Conservation (phyloP, 2,113 vertebrate species). For the Antidorcas marsupialis region DNA sequence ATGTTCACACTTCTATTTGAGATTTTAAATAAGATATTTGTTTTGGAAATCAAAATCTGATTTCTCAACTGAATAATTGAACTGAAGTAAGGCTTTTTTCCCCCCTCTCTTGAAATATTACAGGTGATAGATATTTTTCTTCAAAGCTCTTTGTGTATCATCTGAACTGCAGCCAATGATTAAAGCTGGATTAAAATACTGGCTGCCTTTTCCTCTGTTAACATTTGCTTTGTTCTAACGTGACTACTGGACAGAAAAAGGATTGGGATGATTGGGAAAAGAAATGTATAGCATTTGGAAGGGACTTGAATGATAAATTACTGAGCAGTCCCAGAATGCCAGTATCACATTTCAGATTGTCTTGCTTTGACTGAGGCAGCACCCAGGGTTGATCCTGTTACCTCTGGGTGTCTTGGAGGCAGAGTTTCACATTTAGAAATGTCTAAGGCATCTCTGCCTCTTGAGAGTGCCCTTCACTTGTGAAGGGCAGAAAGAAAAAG, state of each 20-base stretch:
- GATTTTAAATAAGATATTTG: slow-evolving; percentile 24
- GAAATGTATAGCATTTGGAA: background rate
- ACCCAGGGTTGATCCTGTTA: background rate
- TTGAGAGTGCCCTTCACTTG: background rate
- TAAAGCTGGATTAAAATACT: slow-evolving; percentile 47
- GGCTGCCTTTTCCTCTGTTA: slow-evolving; percentile 20
- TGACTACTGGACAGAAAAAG: background rate
- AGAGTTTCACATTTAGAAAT: background rate
- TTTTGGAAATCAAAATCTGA: slow-evolving; percentile 37
- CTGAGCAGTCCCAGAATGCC: background rate
- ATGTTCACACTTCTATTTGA: background rate
- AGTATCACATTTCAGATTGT: background rate
- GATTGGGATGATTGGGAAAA: background rate
- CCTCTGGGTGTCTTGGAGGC: background rate
- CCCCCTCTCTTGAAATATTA: background rate
- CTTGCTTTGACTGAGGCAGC: background rate
- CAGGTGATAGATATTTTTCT: slow-evolving; percentile 34
- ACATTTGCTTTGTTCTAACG: background rate
- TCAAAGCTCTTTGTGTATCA: slow-evolving; percentile 38
- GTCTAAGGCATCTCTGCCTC: background rate
- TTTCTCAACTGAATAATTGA: slow-evolving; percentile 14
- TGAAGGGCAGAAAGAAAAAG: background rate
- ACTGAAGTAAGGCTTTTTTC: background rate
- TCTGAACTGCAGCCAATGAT: slow-evolving; percentile 24
- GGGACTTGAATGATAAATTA: background rate